phyloP scores from a whole-genome alignment of 1,140 invertebrate genomes.

The Drosophila bifasciata region DNA sequence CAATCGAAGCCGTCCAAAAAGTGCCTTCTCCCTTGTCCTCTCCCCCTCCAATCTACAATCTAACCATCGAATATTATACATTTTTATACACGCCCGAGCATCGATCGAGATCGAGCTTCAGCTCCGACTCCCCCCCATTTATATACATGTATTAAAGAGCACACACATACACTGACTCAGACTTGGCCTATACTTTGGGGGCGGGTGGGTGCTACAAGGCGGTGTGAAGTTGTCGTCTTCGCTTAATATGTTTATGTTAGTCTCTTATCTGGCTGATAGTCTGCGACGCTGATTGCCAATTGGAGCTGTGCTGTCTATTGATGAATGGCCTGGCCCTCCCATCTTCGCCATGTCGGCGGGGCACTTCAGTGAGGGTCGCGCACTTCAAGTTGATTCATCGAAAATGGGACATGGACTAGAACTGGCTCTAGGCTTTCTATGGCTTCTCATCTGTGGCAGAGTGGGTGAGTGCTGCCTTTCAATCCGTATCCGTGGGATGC shows the following conservation, averaged over 20 bases:
- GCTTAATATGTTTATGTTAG: conserved; percentile 41
- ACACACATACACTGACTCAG: conserved; percentile 1
- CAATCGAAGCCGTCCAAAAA: conserved; percentile 44
- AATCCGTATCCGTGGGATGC: background rate
- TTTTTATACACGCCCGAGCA: conserved; percentile 34
- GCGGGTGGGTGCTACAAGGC: background rate
- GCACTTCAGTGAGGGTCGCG: conserved; percentile 33
- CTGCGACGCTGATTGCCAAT: conserved; percentile 50
- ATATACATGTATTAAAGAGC: conserved; percentile 18
- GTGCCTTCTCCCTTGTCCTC: conserved; percentile 49
- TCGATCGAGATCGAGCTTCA: conserved; percentile 2
- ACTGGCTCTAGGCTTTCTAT: conserved; percentile 1
- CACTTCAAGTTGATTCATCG: conserved; percentile 31
- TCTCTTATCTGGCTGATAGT: conserved; percentile 49
- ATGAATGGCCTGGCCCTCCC: conserved; percentile 11
- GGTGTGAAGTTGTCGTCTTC: conserved; percentile 17
- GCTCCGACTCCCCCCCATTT: conserved; percentile 5
- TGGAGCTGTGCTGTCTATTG: conserved; percentile 18
- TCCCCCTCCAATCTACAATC: conserved; percentile 27
- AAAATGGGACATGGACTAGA: conserved; percentile 2
- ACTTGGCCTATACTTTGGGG: too few relatives aligned
- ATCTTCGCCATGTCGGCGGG: conserved; percentile 7
- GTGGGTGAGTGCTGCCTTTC: too few relatives aligned
- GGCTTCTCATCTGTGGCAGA: background rate
- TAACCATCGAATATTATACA: conserved; percentile 51